These are phyloP conservation scores for Callipepla californica DNA, from an alignment of 2,113 vertebrate genomes.

Conservation along the genomic window DNA sequence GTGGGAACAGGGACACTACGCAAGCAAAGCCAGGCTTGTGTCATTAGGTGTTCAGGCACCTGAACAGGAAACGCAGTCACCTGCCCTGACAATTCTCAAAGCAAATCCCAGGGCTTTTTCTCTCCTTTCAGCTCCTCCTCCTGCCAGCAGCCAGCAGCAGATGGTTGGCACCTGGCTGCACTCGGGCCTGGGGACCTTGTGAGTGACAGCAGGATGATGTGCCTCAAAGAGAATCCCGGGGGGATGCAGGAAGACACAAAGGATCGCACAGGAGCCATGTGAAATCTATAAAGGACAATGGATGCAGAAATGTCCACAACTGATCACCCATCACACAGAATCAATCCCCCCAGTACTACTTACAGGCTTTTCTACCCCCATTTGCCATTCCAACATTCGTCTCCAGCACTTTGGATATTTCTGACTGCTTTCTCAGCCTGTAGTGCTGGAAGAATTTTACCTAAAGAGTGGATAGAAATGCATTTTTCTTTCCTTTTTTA, in stretches of 20 bases:
- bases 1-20: slow-evolving; percentile 26
- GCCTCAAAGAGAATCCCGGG: neutral
- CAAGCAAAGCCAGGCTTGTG: neutral
- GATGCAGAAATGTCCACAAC: neutral
- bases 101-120: neutral
- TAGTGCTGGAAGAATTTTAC: slow-evolving; percentile 59
- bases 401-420: slow-evolving; percentile 67
- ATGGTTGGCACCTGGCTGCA: slow-evolving; percentile 42
- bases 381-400: slow-evolving; percentile 26
- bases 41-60: slow-evolving; percentile 53
- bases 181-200: neutral
- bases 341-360: neutral
- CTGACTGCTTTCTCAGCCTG: slow-evolving; percentile 67
- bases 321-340: neutral
- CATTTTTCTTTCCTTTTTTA: slow-evolving; percentile 64
- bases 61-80: neutral
- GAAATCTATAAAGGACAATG: neutral
- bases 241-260: neutral
- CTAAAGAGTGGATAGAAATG: slow-evolving; percentile 58
- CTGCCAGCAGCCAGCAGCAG: neutral
- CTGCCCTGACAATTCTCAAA: neutral
- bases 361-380: neutral
- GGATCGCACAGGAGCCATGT: rapidly evolving
- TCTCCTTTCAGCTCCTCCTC: neutral
- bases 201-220: neutral